Evolutionary conservation across 2,113 vertebrate species (phyloP).

Genomic region (Hystrix brachyura): DNA sequence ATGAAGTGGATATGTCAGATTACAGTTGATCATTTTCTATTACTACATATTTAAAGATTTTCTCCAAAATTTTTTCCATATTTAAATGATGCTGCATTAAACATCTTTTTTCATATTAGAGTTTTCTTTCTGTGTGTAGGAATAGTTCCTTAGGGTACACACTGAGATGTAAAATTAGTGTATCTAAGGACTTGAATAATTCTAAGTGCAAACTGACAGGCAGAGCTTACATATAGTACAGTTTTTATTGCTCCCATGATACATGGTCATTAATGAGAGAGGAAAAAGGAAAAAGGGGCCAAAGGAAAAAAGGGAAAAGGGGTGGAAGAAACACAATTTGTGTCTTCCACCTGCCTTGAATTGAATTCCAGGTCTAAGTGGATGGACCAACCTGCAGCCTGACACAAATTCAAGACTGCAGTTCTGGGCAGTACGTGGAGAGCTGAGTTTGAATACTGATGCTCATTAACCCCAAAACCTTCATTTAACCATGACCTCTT

Average conservation of each 20-base stretch:
- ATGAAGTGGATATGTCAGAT: not conserved
- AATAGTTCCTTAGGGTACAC: not conserved
- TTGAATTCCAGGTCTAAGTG: not conserved
- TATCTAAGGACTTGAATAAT: not conserved
- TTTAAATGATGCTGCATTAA: slow-evolving; percentile 4
- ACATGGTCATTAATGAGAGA: not conserved
- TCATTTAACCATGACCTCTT: not conserved
- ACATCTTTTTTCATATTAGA: not conserved
- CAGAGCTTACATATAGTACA: not conserved
- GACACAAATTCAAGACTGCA: not conserved
- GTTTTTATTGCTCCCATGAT: not conserved
- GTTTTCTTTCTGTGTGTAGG: not conserved
- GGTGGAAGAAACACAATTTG: not conserved
- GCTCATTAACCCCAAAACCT: not conserved
- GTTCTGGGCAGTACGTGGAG: not conserved
- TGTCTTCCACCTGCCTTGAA: not conserved
- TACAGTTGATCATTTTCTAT: slow-evolving; percentile 2
- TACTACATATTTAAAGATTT: not conserved
- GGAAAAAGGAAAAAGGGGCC: too few species aligned
- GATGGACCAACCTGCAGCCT: too few species aligned
- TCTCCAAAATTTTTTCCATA: not conserved
- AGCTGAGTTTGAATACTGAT: not conserved
- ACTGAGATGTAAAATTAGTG: not conserved
- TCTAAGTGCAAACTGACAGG: not conserved
- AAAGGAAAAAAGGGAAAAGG: not conserved